Conservation (phyloP, 2,797 vertebrate species). For the Eleutherodactylus coqui region DNA sequence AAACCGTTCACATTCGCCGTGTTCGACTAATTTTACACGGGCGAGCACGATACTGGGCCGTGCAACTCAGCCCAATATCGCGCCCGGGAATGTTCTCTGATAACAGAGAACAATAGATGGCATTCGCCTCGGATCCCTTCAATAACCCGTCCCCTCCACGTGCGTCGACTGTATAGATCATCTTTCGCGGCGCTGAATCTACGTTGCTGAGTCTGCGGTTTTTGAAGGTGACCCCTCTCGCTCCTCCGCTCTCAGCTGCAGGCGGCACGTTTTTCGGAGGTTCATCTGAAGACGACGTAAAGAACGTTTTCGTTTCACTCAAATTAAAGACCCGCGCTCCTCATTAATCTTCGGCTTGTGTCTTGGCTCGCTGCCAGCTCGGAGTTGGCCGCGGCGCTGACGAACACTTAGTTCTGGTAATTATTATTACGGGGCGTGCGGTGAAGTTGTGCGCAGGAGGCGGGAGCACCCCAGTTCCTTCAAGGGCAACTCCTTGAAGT, state of each 20-base stretch:
- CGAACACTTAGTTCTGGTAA: not conserved
- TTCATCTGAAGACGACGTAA: not conserved
- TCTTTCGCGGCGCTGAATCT: not conserved
- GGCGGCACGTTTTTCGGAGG: not conserved
- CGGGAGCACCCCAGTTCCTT: not conserved
- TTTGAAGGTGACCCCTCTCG: conserved; percentile 15
- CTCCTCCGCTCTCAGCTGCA: not conserved
- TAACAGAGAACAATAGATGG: not conserved
- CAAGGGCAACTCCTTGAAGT: not conserved
- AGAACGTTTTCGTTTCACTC: not conserved
- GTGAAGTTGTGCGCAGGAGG: not conserved
- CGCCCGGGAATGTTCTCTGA: too few species aligned
- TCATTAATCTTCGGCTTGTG: conserved; percentile 13
- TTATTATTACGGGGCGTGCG: not conserved
- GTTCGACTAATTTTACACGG: too few species aligned
- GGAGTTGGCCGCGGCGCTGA: not conserved
- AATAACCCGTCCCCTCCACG: not conserved
- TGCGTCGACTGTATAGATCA: not conserved
- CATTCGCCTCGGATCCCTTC: not conserved
- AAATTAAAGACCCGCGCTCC: not conserved
- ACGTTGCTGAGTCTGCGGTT: not conserved
- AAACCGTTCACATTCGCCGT: too few species aligned
- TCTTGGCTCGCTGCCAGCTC: not conserved
- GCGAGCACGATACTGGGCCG: too few species aligned
- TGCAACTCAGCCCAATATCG: too few species aligned